Evolutionary conservation across 1,140 invertebrate species (phyloP).

Genomic region (Leptopilina clavipes): DNA sequence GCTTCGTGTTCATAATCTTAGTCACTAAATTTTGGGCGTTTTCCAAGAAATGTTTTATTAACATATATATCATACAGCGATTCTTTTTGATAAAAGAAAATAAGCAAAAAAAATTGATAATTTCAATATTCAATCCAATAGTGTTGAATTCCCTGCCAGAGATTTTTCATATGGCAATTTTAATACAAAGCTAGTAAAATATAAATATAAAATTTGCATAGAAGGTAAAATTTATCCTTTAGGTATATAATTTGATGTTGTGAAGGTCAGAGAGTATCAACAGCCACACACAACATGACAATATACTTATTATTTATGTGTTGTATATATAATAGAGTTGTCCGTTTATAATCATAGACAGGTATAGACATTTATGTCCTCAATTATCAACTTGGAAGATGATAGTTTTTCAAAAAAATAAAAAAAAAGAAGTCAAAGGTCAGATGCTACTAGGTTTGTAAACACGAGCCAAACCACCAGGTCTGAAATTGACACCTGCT

Average conservation of each 20-base stretch:
- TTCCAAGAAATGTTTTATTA: background rate
- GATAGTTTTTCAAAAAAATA: conserved; percentile 46
- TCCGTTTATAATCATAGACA: conserved; percentile 29
- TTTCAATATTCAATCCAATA: too few species aligned
- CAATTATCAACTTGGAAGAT: conserved; percentile 43
- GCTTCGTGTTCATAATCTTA: background rate
- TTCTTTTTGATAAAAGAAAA: too few species aligned
- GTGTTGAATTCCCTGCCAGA: too few species aligned
- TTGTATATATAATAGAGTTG: conserved; percentile 45
- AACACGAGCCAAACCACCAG: conserved; percentile 1
- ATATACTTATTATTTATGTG: background rate
- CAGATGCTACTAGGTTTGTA: conserved; percentile 32
- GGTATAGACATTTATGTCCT: conserved; percentile 38
- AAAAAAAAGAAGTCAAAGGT: background rate
- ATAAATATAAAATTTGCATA: conserved; percentile 7
- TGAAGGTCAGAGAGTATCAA: background rate
- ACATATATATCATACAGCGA: too few species aligned
- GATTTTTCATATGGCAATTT: too few species aligned
- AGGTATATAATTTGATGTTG: background rate
- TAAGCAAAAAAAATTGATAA: too few species aligned
- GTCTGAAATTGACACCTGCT: conserved; percentile 33
- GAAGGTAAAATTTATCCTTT: background rate
- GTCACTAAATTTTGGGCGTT: background rate
- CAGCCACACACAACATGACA: background rate
- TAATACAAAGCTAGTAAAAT: too few species aligned